These are phyloP conservation scores for Diaprepes abbreviatus DNA, from an alignment of 2,888 invertebrate genomes.

Conservation along the genomic window DNA sequence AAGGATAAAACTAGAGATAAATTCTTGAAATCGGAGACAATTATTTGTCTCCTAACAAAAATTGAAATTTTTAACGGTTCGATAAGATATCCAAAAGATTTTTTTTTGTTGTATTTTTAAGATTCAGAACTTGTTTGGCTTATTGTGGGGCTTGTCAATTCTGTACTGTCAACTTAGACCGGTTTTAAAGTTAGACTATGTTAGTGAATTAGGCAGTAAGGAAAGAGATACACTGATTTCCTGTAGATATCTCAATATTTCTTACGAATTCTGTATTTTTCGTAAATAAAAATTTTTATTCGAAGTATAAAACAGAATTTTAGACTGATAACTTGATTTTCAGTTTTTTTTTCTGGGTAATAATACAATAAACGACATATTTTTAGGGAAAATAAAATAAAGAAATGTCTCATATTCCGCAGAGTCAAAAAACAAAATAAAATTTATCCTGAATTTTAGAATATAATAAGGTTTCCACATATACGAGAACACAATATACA, in stretches of 20 bases:
- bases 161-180: no score
- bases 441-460: constrained; percentile 40
- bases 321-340: background rate
- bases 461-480: constrained; percentile 44
- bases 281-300: background rate
- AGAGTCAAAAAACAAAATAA: constrained; percentile 34
- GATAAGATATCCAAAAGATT: no score
- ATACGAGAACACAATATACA: constrained; percentile 35
- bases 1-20: no score
- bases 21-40: no score
- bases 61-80: no score
- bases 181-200: no score
- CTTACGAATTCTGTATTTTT: background rate
- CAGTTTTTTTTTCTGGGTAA: background rate
- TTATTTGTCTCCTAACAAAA: no score
- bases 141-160: no score
- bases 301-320: background rate
- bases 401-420: constrained; percentile 23
- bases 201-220: no score
- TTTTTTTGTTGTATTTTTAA: no score
- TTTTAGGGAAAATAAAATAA: constrained; percentile 20
- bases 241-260: background rate
- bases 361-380: constrained; percentile 22
- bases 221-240: no score
- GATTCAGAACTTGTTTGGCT: no score